phyloP scores from a whole-genome alignment of 2,888 invertebrate genomes.

The Hemistola chrysoprasaria region DNA sequence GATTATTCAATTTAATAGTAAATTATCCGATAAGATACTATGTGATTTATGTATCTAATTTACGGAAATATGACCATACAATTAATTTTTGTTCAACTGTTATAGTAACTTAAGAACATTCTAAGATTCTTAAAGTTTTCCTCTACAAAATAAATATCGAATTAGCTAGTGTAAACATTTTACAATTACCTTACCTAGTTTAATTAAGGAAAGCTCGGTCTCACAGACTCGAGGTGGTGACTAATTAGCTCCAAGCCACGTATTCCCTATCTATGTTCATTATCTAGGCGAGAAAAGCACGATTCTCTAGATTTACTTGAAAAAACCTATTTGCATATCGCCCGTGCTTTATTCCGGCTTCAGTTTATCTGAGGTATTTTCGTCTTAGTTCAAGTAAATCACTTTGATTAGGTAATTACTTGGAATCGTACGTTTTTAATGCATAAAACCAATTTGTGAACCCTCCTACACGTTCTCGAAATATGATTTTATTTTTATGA shows the following conservation, averaged over 20 bases:
- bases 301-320: constrained; percentile 59
- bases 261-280: constrained; percentile 60
- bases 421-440: background rate
- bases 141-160: constrained; percentile 30
- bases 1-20: no score
- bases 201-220: constrained; percentile 55
- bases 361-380: no score
- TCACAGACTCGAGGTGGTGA: constrained; percentile 43
- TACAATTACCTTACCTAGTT: constrained; percentile 51
- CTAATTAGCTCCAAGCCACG: constrained; percentile 64
- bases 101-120: background rate
- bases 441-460: no score
- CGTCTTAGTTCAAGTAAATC: no score
- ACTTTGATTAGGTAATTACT: no score
- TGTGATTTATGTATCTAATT: no score
- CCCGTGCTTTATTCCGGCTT: constrained; percentile 11
- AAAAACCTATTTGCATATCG: constrained; percentile 51
- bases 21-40: no score
- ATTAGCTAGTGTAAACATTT: constrained; percentile 38
- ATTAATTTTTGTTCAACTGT: background rate
- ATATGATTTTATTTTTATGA: no score
- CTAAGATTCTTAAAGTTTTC: constrained; percentile 1
- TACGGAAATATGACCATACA: no score
- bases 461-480: no score
- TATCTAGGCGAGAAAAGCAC: constrained; percentile 65